A percentile compares a stretch with the other conserved stretches of the same genome.
Evolutionary conservation across 2,888 invertebrate genomes (phyloP).

Genomic region (Brenthis hecate): DNA sequence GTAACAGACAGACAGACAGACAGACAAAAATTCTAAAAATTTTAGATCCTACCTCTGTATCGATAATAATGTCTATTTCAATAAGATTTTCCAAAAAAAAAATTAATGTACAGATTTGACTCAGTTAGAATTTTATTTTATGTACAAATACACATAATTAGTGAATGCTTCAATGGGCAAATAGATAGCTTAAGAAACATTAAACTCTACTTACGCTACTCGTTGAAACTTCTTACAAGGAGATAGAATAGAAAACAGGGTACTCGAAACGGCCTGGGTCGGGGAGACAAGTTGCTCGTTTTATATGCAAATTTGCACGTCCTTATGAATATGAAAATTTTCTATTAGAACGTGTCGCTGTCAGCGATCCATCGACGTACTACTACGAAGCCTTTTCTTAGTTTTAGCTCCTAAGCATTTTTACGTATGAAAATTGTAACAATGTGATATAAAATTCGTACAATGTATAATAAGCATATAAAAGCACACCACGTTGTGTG

Average conservation of each 20-base stretch:
- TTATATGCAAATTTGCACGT: conserved; percentile 80
- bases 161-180: background rate
- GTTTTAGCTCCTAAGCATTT: conserved; percentile 61
- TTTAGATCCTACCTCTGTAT: no score
- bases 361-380: conserved; percentile 75
- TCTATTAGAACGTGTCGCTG: conserved; percentile 81
- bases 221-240: conserved; percentile 58
- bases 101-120: no score
- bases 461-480: background rate
- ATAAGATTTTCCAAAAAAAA: no score
- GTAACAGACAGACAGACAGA: no score
- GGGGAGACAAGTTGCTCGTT: conserved; percentile 74
- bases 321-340: conserved; percentile 83
- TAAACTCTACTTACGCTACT: conserved; percentile 12
- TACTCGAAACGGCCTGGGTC: conserved; percentile 58
- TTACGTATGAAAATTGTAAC: conserved; percentile 53
- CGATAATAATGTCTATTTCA: no score
- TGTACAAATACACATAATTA: background rate
- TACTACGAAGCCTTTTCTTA: conserved; percentile 57
- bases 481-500: no score
- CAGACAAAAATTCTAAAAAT: no score
- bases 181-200: conserved; percentile 4
- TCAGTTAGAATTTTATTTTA: no score
- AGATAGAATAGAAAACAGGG: conserved; percentile 69
- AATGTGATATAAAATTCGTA: conserved; percentile 9